Evolutionary conservation across 1,140 invertebrate species (phyloP), one percentile per base, ranked within the genome.

Genomic region (Triops longicaudatus): DNA sequence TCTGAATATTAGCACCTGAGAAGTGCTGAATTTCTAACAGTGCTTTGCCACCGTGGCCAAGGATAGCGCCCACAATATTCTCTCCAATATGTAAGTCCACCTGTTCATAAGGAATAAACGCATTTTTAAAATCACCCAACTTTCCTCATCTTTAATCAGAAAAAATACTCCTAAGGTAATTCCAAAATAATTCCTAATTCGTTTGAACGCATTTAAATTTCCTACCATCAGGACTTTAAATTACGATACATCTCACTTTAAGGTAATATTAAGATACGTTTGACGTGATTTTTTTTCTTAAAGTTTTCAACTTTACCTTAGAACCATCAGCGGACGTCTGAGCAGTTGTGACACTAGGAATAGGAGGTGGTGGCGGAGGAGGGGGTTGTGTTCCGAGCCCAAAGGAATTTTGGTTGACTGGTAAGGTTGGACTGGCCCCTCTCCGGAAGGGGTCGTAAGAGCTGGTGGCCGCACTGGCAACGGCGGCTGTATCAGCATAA

Each of bases 11-110:
- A 83, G 96, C 95, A 84, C 95, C 95, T 84, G 93, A 97, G 84
- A 93, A 89, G 86, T 97, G 93, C 88, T 98, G 96, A 86, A 98
- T 96, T 89, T 98, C 96, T 82, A 97, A 92, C 83, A 98, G 90
- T 83, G 93, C 93, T 86, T 95, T 92, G 79, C 96, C 97, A 83
- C 95, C 95, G 81, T 94, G 96, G 87, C 94, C 96, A 84, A 98
- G 88, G 83, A 98, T 97, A 83, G 96, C 96, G 83, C 96, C 96
- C 82, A 98, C 95, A 86, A 98, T 96, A 86, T 86, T 87, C 80
- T 90, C 97, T 78, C 95, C 90, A 84, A 98, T 95, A 89, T 97
- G 94, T 83, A 91, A 86, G 82, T 91, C 90, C 83, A 95, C 90
- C 88, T 95, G 94, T 85, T 93, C 50, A 79, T 41, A 73, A 42